Conservation (phyloP, 2,797 vertebrate genomes). For the Acanthurus leucopareius region DNA sequence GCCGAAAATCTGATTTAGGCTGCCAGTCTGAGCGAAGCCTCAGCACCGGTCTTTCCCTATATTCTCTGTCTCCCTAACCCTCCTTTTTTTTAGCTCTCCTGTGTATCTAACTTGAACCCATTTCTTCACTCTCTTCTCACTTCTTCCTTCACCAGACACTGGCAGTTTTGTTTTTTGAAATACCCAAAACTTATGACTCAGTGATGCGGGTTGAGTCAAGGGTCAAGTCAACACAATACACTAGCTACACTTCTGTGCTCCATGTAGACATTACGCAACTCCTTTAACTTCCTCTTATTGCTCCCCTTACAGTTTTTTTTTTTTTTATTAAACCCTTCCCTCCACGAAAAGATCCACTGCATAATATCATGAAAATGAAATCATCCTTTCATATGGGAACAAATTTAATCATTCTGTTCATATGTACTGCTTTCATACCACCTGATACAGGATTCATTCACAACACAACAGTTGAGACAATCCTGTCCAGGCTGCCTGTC, state of each 20-base stretch:
- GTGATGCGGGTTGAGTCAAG: slow-evolving; percentile 39
- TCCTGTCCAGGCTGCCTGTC: not conserved
- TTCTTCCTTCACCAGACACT: slow-evolving; percentile 9
- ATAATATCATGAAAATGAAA: slow-evolving; percentile 36
- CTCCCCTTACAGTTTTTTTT: slow-evolving; percentile 35
- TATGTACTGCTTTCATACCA: slow-evolving; percentile 35
- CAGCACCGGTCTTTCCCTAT: not conserved
- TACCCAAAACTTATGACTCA: slow-evolving; percentile 47
- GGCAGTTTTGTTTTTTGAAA: slow-evolving; percentile 36
- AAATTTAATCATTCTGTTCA: slow-evolving; percentile 34
- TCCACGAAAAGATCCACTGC: not conserved
- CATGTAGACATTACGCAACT: slow-evolving; percentile 26
- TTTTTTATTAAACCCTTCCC: slow-evolving; percentile 41
- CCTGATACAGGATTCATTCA: slow-evolving; percentile 24
- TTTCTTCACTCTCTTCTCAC: not conserved
- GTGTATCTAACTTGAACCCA: not conserved
- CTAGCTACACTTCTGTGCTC: slow-evolving; percentile 19
- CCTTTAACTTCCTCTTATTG: slow-evolving; percentile 48
- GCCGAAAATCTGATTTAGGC: slow-evolving; percentile 29
- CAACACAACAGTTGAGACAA: slow-evolving; percentile 10
- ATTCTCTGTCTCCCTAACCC: not conserved
- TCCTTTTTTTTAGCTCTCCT: not conserved
- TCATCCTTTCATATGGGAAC: slow-evolving; percentile 38
- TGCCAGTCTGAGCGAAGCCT: slow-evolving; percentile 33
- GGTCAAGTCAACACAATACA: slow-evolving; percentile 35